These are phyloP conservation scores for Ceyx cyanopectus DNA, from an alignment of 2,113 vertebrate species.

Conservation along the genomic window DNA sequence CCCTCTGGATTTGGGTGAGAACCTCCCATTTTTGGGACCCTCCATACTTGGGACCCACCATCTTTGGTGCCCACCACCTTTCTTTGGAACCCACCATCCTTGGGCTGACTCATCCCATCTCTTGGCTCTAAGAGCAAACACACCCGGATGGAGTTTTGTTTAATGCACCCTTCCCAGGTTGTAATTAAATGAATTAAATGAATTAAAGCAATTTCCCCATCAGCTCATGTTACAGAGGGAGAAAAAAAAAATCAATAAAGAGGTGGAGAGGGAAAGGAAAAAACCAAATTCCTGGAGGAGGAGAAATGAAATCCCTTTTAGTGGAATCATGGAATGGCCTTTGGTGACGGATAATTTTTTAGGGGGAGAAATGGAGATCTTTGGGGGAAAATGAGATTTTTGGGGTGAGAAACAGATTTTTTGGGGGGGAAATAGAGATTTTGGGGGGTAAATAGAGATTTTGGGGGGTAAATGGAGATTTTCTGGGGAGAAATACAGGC, in stretches of 20 bases:
- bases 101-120: conserved; percentile 14
- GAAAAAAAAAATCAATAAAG: not conserved
- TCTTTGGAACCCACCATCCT: too few species aligned
- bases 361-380: too few species aligned
- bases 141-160: not conserved
- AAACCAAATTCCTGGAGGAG: not conserved
- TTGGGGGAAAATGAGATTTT: too few species aligned
- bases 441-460: too few species aligned
- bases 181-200: conserved; percentile 62
- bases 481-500: too few species aligned
- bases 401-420: too few species aligned
- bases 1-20: not conserved
- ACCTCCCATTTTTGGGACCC: too few species aligned
- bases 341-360: too few species aligned
- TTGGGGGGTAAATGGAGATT: too few species aligned
- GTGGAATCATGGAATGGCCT: not conserved
- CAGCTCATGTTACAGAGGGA: conserved; percentile 5
- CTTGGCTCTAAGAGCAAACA: conserved; percentile 9
- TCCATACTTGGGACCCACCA: too few species aligned
- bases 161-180: not conserved
- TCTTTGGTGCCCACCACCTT: too few species aligned
- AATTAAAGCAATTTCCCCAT: conserved; percentile 35
- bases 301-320: conserved; percentile 29
- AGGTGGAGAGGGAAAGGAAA: not conserved
- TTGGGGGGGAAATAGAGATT: too few species aligned